phyloP scores from a whole-genome alignment of 2,113 vertebrate species.

The Corythaixoides concolor region DNA sequence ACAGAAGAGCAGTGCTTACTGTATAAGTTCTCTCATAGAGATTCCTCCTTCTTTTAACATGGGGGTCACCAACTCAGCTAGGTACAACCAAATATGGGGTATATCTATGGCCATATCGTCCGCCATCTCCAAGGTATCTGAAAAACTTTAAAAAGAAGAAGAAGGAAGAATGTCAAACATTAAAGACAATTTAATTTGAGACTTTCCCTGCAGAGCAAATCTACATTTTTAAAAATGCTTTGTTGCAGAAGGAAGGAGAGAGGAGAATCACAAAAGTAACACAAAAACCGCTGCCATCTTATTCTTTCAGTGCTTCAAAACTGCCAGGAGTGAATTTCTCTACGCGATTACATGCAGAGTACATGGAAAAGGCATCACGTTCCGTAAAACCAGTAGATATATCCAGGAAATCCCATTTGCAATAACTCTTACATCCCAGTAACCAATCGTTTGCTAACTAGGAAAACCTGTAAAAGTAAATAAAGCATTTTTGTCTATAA shows the following conservation, averaged over 20 bases:
- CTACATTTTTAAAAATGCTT: no score
- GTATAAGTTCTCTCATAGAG: conserved; percentile 93
- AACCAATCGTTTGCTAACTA: background rate
- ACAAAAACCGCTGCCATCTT: background rate
- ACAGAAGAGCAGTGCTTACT: conserved; percentile 70
- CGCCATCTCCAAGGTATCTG: conserved; percentile 91
- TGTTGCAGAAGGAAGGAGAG: background rate
- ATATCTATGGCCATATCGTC: conserved; percentile 99
- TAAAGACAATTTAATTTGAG: background rate
- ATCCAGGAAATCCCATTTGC: background rate
- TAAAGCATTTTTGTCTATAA: background rate
- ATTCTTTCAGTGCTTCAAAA: background rate
- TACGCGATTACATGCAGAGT: accelerated
- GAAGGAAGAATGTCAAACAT: background rate
- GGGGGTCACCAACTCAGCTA: conserved; percentile 92
- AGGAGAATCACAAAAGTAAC: background rate
- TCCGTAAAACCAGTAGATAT: background rate
- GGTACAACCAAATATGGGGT: conserved; percentile 97
- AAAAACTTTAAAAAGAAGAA: conserved; percentile 77
- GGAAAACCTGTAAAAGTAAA: background rate
- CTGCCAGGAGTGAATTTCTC: background rate
- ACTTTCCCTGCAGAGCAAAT: background rate
- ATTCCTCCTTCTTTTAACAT: conserved; percentile 93
- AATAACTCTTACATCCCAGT: background rate
- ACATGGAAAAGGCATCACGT: background rate